These are phyloP conservation scores for Drosophila kurseongensis DNA, from an alignment of 1,140 invertebrate genomes.

Conservation along the genomic window DNA sequence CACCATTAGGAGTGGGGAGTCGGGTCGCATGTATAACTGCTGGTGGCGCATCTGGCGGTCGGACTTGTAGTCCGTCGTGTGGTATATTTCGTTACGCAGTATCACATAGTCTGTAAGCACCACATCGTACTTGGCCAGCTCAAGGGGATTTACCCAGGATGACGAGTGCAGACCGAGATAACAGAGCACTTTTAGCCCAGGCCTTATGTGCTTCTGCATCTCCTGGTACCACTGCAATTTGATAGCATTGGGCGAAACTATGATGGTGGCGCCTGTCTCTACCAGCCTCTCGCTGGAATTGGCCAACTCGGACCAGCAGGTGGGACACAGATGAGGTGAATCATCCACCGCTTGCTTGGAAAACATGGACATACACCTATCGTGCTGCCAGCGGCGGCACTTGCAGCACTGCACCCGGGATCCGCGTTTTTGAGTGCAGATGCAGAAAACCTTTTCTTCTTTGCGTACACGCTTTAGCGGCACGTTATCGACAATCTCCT, in stretches of 20 bases:
- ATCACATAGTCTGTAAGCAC: constrained; percentile 91
- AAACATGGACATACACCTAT: constrained; percentile 42
- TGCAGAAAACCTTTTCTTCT: constrained; percentile 47
- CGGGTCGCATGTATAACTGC: constrained; percentile 74
- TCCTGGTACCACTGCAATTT: constrained; percentile 91
- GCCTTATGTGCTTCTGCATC: constrained; percentile 88
- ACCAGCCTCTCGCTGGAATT: constrained; percentile 67
- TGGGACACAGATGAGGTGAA: constrained; percentile 63
- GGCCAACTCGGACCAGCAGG: constrained; percentile 62
- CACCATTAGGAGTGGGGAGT: constrained; percentile 88
- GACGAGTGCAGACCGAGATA: constrained; percentile 86
- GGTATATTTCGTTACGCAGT: constrained; percentile 87
- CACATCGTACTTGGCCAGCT: constrained; percentile 89
- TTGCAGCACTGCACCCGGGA: constrained; percentile 40
- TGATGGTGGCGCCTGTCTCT: constrained; percentile 88
- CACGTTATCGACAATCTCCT: constrained; percentile 23
- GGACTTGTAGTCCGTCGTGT: constrained; percentile 68
- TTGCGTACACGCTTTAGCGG: constrained; percentile 37
- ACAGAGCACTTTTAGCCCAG: constrained; percentile 85
- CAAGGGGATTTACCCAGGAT: constrained; percentile 88
- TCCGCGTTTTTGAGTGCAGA: constrained; percentile 17
- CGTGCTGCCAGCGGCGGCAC: constrained; percentile 68
- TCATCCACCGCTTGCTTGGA: not conserved
- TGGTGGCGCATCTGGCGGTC: constrained; percentile 59
- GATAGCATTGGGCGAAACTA: constrained; percentile 90